Evolutionary conservation across 2,113 vertebrate genomes (phyloP), one percentile per base, ranked within the genome.

Genomic region (Indicator indicator): DNA sequence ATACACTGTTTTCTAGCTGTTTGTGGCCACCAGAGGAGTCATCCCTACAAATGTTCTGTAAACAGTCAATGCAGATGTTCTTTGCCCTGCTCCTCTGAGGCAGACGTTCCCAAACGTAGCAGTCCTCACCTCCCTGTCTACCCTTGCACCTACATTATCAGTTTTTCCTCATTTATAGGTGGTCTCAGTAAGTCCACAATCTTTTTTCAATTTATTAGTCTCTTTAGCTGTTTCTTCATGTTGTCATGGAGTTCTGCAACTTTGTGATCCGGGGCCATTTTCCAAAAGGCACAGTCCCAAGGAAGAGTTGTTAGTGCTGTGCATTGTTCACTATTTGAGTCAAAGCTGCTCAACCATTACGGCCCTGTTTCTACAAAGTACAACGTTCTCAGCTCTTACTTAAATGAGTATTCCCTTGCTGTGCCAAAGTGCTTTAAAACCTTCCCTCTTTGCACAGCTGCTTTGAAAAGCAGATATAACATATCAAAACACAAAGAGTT

Each of bases 71-170:
- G 2, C 46, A 70, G 30, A 26, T 30, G 30, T 8, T 86, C 33
- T 70, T 73, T 30, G n/a, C 9, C 2, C 3, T 13, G 9, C 33
- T 69, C 12, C 42, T 58, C n/a, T 16, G 20, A 50, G 83, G 30
- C 16, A 56, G 33, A 81, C 9, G 30, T 42, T 60, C 23, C 40
- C 1, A 1, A 1, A 28, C 0, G 0, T 56, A 36, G 58, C 1
- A 1, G 27, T 44, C 9, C 67, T 30, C 38, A 20, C 52, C 38
- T 70, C 32, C 48, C 54, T 7, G 2, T 16, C 30, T 18, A 52
- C 12, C 5, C 26, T 85, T 19, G 21, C 16, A 52, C 23, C 44
- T 42, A 71, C 8, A 8, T 46, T 46, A 26, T 8, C 28, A 30
- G 27, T 27, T 73, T 60, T 32, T 65, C 40, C 30, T 79, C 12